These are phyloP conservation scores for Cyclopterus lumpus DNA, from an alignment of 2,797 vertebrate species.

Conservation along the genomic window DNA sequence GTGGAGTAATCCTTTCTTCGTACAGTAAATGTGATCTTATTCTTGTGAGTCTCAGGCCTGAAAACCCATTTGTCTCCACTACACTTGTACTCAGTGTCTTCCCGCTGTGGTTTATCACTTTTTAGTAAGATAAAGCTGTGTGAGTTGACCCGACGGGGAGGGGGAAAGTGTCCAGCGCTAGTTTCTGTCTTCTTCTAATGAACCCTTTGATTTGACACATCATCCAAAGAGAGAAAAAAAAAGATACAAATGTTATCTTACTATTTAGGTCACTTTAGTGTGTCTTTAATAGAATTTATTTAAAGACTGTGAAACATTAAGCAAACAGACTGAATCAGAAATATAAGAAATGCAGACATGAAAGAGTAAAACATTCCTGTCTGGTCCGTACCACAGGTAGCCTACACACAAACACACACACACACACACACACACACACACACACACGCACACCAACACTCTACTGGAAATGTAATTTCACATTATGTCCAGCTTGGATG, in stretches of 20 bases:
- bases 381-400: not conserved
- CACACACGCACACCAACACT: not conserved
- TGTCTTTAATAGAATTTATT: not conserved
- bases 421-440: not conserved
- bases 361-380: not conserved
- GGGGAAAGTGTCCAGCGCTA: conserved; percentile 44
- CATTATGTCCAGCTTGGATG: conserved; percentile 43
- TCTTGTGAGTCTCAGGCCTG: not conserved
- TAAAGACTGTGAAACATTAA: not conserved
- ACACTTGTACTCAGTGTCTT: not conserved
- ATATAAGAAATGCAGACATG: not conserved
- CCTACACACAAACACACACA: not conserved
- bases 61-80: not conserved
- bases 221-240: not conserved
- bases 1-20: conserved; percentile 13
- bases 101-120: conserved; percentile 48
- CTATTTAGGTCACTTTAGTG: not conserved
- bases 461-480: conserved; percentile 29
- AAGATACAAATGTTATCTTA: not conserved
- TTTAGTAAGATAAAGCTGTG: conserved; percentile 56
- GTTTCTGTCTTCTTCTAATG: conserved; percentile 63
- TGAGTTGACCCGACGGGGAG: conserved; percentile 38
- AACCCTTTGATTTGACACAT: conserved; percentile 55
- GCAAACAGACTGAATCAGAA: not conserved
- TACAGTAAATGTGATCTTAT: not conserved